Conservation (phyloP, 2,888 invertebrate genomes). For the Drosophila tripunctata region DNA sequence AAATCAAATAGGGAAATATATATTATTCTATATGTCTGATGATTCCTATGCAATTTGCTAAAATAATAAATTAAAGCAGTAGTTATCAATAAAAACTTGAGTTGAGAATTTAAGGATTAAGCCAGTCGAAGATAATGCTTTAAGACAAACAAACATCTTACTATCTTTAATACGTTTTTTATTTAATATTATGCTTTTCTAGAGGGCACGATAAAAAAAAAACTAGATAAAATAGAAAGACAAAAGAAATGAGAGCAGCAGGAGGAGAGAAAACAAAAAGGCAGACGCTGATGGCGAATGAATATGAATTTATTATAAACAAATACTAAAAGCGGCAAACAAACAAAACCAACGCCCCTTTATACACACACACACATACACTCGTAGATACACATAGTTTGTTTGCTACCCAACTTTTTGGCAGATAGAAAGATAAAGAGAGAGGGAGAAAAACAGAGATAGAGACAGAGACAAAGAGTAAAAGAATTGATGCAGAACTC, state of each 20-base stretch:
- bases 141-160: background rate
- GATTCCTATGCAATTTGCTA: no score
- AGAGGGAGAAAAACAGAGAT: constrained; percentile 1
- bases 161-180: no score
- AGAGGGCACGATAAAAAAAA: background rate
- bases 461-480: constrained; percentile 6
- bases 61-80: no score
- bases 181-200: background rate
- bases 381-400: constrained; percentile 1
- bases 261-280: background rate
- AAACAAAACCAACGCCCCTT: constrained; percentile 33
- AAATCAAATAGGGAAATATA: no score
- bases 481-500: constrained; percentile 53
- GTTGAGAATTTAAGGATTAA: no score
- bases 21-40: no score
- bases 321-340: constrained; percentile 34
- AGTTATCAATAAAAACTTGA: no score
- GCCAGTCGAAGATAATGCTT: no score
- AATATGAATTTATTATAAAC: constrained; percentile 53
- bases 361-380: constrained; percentile 9
- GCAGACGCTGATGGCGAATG: constrained; percentile 49
- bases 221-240: background rate
- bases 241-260: background rate
- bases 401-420: constrained; percentile 41
- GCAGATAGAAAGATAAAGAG: background rate